Conservation (phyloP, 2,888 invertebrate genomes). For the Dendrolimus pini region DNA sequence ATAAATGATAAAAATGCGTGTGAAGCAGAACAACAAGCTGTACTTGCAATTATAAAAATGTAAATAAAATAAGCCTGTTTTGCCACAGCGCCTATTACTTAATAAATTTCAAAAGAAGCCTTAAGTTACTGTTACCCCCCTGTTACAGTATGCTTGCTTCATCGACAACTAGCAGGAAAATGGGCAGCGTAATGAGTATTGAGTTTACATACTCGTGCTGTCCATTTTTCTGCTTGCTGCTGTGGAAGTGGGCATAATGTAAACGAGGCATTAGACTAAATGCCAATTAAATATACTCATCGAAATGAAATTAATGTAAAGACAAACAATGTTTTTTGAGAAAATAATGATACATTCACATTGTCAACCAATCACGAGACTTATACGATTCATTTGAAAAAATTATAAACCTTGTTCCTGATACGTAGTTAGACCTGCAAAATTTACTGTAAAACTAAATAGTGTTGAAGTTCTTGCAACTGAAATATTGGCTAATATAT, state of each 20-base stretch:
- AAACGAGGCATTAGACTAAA: constrained; percentile 3
- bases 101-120: too few relatives aligned
- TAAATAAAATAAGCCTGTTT: constrained; percentile 22
- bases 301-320: constrained; percentile 11
- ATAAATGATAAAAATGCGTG: constrained; percentile 18
- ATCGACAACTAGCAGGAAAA: too few relatives aligned
- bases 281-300: constrained; percentile 17
- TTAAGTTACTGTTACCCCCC: too few relatives aligned
- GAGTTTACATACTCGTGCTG: background rate
- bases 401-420: constrained; percentile 70
- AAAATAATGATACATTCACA: constrained; percentile 48
- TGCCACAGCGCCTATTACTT: background rate
- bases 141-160: too few relatives aligned
- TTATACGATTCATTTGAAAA: constrained; percentile 38
- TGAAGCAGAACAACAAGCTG: constrained; percentile 39
- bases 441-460: constrained; percentile 73
- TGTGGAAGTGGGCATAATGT: too few relatives aligned
- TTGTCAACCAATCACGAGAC: constrained; percentile 44
- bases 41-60: constrained; percentile 19
- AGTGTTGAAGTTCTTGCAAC: constrained; percentile 49
- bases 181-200: background rate
- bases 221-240: too few relatives aligned
- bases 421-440: constrained; percentile 73
- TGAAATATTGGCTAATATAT: background rate
- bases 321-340: background rate